Base-by-base conservation (phyloP, 1,140 invertebrate genomes). In the Drosophila ananassae region DNA sequence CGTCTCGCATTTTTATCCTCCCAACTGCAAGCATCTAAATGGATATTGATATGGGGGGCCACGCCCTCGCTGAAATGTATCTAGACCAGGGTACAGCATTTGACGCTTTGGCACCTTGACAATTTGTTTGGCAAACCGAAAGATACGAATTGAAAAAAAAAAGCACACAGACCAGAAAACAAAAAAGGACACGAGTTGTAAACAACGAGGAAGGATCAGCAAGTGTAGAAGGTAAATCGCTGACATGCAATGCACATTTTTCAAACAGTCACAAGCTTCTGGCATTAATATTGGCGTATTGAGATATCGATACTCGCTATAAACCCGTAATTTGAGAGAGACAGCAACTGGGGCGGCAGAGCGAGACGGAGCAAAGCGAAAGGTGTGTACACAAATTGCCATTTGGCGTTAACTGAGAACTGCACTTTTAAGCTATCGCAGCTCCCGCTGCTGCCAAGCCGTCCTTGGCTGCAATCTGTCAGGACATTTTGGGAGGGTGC, bases 391-490 rank as follows among this genome's bases (percentile, higher is more conserved):
- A 82, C 79, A 87, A 87, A 87, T 87, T 87, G 79, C 83, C 83
- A 89, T 79, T 78, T 79, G 78, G 62, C 72, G 78, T 72, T 66
- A 68, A 89, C 82, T 89, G 79, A 82, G 83, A 87, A 87, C 89
- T 87, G 82, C 78, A 87, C 82, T 85, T 87, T 82, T 78, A 87
- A 87, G 82, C 78, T 72, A 59, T 62, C 48, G 57, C 44, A 62
- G 41, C 6, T 61, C 51, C 56, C 59, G 30, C 17, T 61, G 10
- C 22, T 28, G 8, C 37, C 22, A 8, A 44, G 57, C 50, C 63
- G 32, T 81, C 59, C 56, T 69, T 75, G 74, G 54, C 73, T 75
- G 77, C 75, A 76, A 87, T 87, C 83, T 81, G 83, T 89, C 82
- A 77, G 79, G 62, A 89, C 64, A 77, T 55, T 64, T 53, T 64